phyloP scores from a whole-genome alignment of 2,888 invertebrate species.

The Neoitamus cyanurus region DNA sequence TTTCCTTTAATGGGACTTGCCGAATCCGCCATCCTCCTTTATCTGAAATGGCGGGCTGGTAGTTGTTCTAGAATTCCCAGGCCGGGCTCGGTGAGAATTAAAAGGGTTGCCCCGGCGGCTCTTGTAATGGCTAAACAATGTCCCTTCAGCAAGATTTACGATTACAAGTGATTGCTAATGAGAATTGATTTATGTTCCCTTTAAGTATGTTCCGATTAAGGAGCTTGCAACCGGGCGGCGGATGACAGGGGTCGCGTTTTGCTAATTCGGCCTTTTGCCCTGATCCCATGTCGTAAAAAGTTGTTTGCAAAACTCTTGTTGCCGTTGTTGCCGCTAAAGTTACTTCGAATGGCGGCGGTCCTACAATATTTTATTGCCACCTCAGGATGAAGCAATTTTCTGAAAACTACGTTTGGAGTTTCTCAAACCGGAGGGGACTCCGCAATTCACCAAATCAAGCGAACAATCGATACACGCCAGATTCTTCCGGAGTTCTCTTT shows the following conservation, averaged over 20 bases:
- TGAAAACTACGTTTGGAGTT: neutral
- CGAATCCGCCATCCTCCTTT: neutral
- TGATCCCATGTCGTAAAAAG: slow-evolving; percentile 6
- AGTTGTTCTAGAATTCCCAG: slow-evolving; percentile 19
- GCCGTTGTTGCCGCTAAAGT: neutral
- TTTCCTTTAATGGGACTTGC: slow-evolving; percentile 18
- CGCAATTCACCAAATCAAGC: slow-evolving; percentile 28
- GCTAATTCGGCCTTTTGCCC: slow-evolving; percentile 4
- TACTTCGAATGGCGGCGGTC: neutral
- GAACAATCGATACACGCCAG: slow-evolving; percentile 37
- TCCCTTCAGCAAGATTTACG: slow-evolving; percentile 36
- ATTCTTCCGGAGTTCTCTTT: neutral
- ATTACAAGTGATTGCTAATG: slow-evolving; percentile 37
- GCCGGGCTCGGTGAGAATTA: neutral
- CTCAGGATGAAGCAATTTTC: slow-evolving; percentile 6
- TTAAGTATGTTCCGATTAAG: slow-evolving; percentile 29
- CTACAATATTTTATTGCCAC: slow-evolving; percentile 23
- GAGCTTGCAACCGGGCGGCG: neutral
- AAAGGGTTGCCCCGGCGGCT: slow-evolving; percentile 6
- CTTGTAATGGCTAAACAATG: slow-evolving; percentile 28
- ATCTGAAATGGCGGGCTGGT: neutral
- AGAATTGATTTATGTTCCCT: slow-evolving; percentile 31
- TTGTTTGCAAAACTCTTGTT: slow-evolving; percentile 9
- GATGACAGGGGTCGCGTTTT: slow-evolving; percentile 6
- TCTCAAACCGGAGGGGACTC: neutral